phyloP scores from a whole-genome alignment of 2,888 invertebrate species.

The Agonopterix subpropinquella region DNA sequence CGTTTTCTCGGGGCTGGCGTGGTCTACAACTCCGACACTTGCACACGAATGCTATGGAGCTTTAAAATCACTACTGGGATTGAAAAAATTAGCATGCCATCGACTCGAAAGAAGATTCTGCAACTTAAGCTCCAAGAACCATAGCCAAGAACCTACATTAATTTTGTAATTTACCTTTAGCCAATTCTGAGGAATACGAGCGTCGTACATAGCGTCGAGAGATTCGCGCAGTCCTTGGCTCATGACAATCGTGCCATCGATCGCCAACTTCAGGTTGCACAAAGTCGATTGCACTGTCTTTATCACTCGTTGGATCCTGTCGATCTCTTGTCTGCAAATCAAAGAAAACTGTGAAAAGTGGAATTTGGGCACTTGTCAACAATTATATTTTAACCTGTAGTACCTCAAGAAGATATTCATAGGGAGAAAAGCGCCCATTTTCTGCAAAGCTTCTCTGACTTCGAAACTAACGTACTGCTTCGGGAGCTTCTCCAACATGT shows the following conservation, averaged over 20 bases:
- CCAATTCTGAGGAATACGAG: slow-evolving; percentile 94
- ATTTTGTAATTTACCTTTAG: slow-evolving; percentile 79
- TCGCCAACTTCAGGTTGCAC: slow-evolving; percentile 93
- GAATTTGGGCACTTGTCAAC: too few relatives aligned
- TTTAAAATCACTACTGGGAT: too few relatives aligned
- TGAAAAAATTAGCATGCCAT: too few relatives aligned
- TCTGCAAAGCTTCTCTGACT: slow-evolving; percentile 89
- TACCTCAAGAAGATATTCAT: slow-evolving; percentile 95
- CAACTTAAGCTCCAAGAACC: too few relatives aligned
- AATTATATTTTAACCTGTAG: too few relatives aligned
- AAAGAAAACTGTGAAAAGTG: not conserved
- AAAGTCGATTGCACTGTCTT: slow-evolving; percentile 86
- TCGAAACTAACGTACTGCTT: slow-evolving; percentile 92
- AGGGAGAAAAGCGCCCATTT: slow-evolving; percentile 94
- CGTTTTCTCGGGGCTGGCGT: too few relatives aligned
- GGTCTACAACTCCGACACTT: too few relatives aligned
- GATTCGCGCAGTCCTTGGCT: slow-evolving; percentile 91
- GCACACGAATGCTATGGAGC: too few relatives aligned
- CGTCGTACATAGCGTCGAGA: slow-evolving; percentile 97
- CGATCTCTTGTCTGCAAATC: slow-evolving; percentile 80
- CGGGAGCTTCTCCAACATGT: slow-evolving; percentile 89
- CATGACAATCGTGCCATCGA: slow-evolving; percentile 98
- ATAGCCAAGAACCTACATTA: not conserved
- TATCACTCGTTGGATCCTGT: slow-evolving; percentile 92
- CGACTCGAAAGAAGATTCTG: too few relatives aligned